Conservation (phyloP, 2,797 vertebrate genomes). For the Cirrhinus mrigala region DNA sequence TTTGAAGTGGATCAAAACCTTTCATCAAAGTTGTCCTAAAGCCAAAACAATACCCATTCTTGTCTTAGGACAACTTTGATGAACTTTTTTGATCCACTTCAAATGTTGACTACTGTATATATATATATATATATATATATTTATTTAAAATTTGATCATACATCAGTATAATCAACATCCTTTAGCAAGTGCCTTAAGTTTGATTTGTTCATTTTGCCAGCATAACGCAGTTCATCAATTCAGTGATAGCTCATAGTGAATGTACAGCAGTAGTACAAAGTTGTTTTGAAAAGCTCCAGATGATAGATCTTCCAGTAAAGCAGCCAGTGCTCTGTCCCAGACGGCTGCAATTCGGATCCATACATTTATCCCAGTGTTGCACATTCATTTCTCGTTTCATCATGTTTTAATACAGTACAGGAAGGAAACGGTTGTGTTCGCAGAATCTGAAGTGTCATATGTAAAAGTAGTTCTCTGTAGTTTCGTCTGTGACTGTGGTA, state of each 20-base stretch:
- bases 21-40: too few relatives aligned
- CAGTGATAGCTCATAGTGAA: constrained; percentile 6
- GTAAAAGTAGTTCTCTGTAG: constrained; percentile 61
- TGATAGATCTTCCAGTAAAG: neutral
- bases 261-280: neutral
- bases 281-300: constrained; percentile 8
- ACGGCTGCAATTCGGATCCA: neutral
- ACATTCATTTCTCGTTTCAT: neutral
- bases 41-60: too few relatives aligned
- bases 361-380: neutral
- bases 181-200: constrained; percentile 29
- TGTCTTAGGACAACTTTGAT: too few relatives aligned
- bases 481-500: neutral
- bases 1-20: too few relatives aligned
- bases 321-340: neutral
- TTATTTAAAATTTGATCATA: constrained; percentile 9
- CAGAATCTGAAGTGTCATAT: constrained; percentile 44
- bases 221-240: neutral
- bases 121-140: neutral
- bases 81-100: too few relatives aligned
- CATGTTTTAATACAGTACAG: neutral
- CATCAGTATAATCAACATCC: constrained; percentile 3
- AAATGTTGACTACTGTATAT: too few relatives aligned
- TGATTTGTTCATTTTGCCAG: constrained; percentile 18
- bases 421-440: neutral